Conservation (phyloP, 1,140 invertebrate genomes). For the Eupristina koningsbergeri region DNA sequence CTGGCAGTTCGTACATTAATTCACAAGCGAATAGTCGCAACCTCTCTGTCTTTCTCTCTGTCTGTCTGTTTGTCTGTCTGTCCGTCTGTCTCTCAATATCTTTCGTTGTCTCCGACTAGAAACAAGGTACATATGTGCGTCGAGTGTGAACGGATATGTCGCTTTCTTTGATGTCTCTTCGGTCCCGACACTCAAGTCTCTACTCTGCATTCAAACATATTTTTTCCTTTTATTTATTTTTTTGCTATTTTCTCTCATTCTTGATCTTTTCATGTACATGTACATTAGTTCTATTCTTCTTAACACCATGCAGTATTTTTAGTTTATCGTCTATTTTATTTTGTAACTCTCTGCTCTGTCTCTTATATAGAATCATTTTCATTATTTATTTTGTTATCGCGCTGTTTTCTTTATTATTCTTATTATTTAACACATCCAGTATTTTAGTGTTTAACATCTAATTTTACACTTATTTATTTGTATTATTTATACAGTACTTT, state of each 20-base stretch:
- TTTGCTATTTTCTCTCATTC: background rate
- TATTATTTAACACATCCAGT: slow-evolving; percentile 38
- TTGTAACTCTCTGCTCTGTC: too few species aligned
- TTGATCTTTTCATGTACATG: slow-evolving; percentile 10
- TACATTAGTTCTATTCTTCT: background rate
- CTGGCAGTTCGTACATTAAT: slow-evolving; percentile 46
- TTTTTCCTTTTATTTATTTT: background rate
- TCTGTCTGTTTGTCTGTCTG: too few species aligned
- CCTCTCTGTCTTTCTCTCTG: too few species aligned
- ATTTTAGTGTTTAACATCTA: slow-evolving; percentile 29
- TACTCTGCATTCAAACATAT: background rate
- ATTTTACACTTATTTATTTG: background rate
- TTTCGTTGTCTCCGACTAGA: slow-evolving; percentile 13
- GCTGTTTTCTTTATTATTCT: slow-evolving; percentile 35
- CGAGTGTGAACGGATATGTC: slow-evolving; percentile 71
- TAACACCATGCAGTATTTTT: too few species aligned
- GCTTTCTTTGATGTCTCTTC: slow-evolving; percentile 68
- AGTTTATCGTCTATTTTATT: too few species aligned
- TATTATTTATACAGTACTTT: background rate
- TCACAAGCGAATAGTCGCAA: slow-evolving; percentile 10
- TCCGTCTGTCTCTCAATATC: slow-evolving; percentile 26
- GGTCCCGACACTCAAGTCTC: background rate
- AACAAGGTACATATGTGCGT: slow-evolving; percentile 57
- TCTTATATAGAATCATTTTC: background rate
- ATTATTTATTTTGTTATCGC: slow-evolving; percentile 2